Evolutionary conservation across 2,888 invertebrate genomes (phyloP).

Genomic region (Girardia tigrina): DNA sequence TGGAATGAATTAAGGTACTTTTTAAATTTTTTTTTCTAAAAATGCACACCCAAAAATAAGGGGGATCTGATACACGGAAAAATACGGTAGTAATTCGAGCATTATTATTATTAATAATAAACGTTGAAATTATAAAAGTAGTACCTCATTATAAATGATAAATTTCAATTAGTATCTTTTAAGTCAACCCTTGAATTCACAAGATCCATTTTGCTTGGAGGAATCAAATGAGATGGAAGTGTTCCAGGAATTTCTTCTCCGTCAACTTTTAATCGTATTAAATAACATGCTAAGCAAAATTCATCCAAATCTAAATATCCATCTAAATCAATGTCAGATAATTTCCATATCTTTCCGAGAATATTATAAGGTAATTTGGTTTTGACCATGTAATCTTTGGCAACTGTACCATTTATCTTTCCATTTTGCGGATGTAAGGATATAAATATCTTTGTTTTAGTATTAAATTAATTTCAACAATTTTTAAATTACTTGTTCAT

Average conservation of each 20-base stretch:
- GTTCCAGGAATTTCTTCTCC: slow-evolving; percentile 37
- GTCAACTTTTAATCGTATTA: slow-evolving; percentile 48
- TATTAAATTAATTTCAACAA: not conserved
- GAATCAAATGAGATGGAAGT: slow-evolving; percentile 38
- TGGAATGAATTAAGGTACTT: too few species aligned
- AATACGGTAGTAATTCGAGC: too few species aligned
- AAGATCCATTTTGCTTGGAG: slow-evolving; percentile 36
- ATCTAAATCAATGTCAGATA: slow-evolving; percentile 86
- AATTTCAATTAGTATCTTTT: too few species aligned
- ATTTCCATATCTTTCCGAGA: slow-evolving; percentile 85
- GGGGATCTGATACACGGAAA: too few species aligned
- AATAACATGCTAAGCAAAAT: slow-evolving; percentile 89
- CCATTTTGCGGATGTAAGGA: slow-evolving; percentile 29
- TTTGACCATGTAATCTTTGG: slow-evolving; percentile 80
- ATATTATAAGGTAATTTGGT: slow-evolving; percentile 93
- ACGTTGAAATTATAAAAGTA: too few species aligned
- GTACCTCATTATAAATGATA: too few species aligned
- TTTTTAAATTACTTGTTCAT: slow-evolving; percentile 59
- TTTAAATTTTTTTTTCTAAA: too few species aligned
- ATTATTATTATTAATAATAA: too few species aligned
- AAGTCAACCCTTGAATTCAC: not conserved
- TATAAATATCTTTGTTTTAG: not conserved
- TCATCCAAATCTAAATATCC: slow-evolving; percentile 86
- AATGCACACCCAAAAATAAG: too few species aligned
- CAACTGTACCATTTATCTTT: slow-evolving; percentile 64